These are phyloP conservation scores for Hyles lineata DNA, from an alignment of 2,888 invertebrate genomes.

Conservation along the genomic window DNA sequence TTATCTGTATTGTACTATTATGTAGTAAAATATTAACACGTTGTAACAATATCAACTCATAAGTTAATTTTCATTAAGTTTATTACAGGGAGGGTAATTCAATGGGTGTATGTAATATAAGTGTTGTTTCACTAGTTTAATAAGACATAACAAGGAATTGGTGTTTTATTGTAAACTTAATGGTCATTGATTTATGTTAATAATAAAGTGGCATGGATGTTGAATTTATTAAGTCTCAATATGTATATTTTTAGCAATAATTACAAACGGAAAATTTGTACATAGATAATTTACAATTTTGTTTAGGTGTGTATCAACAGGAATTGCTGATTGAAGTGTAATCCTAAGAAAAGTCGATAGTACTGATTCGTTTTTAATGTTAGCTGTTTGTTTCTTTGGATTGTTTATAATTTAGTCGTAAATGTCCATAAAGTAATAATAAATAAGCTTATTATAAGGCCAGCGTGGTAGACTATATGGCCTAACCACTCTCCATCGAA, in stretches of 20 bases:
- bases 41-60: slow-evolving; percentile 49
- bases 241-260: slow-evolving; percentile 28
- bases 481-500: too few relatives aligned
- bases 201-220: slow-evolving; percentile 47
- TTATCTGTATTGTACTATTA: background rate
- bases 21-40: slow-evolving; percentile 51
- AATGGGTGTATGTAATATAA: background rate
- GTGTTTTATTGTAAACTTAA: slow-evolving; percentile 44
- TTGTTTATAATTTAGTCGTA: too few relatives aligned
- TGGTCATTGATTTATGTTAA: slow-evolving; percentile 48
- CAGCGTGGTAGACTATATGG: too few relatives aligned
- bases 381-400: background rate
- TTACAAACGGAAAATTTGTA: background rate
- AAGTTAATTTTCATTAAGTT: slow-evolving; percentile 57
- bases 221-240: slow-evolving; percentile 28
- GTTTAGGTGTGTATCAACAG: background rate
- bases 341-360: too few relatives aligned
- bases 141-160: background rate
- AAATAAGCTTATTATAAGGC: too few relatives aligned
- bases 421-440: too few relatives aligned
- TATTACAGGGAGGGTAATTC: background rate
- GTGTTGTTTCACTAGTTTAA: background rate
- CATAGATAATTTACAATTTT: background rate
- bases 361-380: background rate
- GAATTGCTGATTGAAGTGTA: too few relatives aligned